Evolutionary conservation across 2,888 invertebrate species (phyloP), one percentile per base, ranked within the genome.

Genomic region (Pantelozetes paolii): DNA sequence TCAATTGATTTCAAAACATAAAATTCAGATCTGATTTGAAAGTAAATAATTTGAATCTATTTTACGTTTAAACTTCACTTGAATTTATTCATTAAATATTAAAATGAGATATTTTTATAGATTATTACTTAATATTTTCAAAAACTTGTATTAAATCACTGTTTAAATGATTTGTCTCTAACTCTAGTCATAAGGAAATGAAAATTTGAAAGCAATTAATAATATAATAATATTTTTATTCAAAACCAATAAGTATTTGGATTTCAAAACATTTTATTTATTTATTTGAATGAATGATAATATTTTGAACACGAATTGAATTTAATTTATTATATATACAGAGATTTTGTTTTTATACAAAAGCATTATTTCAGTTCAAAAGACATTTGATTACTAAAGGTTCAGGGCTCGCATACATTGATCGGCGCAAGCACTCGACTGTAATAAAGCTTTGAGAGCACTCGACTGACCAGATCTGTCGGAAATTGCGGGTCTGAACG

Each of bases 271-370:
- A 64, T 36, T 59, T 59, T 28, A 36, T 64, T 36, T n/a, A n/a
- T n/a, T 64, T 64, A 64, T 64, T 64, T 45, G 45, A 45, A 45
- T 9, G 45, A 64, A 36, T 54, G 26, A 54, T 64, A 36, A 64
- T 64, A 64, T 32, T 64, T 64, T 36, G 20, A n/a, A 64, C n/a
- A n/a, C 36, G 62, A 64, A 64, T 36, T 36, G 36, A 36, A 64
- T 36, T 64, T 64, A 36, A 32, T 36, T 64, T 32, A 28, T 28
- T 59, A 36, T 64, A 36, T 64, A 15, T 64, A 64, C 32, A 64
- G 62, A 64, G 32, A 36, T 30, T 36, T 64, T 64, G 23, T 36
- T 64, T 36, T 64, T 64, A 36, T 64, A 64, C 62, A 64, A 64
- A 54, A 36, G 36, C 36, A 20, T 30, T 32, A 64, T 64, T 36